A percentile compares a stretch with the other conserved stretches of the same genome.
phyloP scores from a whole-genome alignment of 1,140 invertebrate genomes.

The Metopolophium dirhodum region DNA sequence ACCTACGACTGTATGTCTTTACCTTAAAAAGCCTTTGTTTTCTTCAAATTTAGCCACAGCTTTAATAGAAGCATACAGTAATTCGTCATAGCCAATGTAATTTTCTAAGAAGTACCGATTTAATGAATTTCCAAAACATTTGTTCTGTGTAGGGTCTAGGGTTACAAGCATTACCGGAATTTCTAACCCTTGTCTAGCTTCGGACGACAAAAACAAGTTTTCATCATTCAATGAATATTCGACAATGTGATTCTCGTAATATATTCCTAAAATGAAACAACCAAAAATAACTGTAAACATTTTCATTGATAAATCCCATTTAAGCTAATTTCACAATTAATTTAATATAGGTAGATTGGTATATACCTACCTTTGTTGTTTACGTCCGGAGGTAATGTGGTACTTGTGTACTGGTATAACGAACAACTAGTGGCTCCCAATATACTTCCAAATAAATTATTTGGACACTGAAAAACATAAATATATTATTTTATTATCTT shows the following conservation, averaged over 20 bases:
- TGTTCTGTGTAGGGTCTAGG: constrained; percentile 84
- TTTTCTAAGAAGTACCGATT: constrained; percentile 89
- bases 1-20: background rate
- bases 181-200: constrained; percentile 81
- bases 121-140: constrained; percentile 92
- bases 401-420: background rate
- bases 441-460: background rate
- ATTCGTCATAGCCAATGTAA: constrained; percentile 95
- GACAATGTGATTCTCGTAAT: constrained; percentile 87
- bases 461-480: constrained; percentile 25
- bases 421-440: background rate
- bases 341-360: too few relatives aligned
- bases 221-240: constrained; percentile 98
- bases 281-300: background rate
- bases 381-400: background rate
- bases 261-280: background rate
- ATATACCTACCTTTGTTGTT: background rate
- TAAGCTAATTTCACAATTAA: background rate
- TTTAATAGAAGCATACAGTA: constrained; percentile 96
- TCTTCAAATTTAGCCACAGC: constrained; percentile 93
- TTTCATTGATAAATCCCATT: background rate
- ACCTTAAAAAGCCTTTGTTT: constrained; percentile 92
- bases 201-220: constrained; percentile 86
- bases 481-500: background rate
- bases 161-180: constrained; percentile 93